Conservation (phyloP, 2,113 vertebrate genomes). For the Progne subis region DNA sequence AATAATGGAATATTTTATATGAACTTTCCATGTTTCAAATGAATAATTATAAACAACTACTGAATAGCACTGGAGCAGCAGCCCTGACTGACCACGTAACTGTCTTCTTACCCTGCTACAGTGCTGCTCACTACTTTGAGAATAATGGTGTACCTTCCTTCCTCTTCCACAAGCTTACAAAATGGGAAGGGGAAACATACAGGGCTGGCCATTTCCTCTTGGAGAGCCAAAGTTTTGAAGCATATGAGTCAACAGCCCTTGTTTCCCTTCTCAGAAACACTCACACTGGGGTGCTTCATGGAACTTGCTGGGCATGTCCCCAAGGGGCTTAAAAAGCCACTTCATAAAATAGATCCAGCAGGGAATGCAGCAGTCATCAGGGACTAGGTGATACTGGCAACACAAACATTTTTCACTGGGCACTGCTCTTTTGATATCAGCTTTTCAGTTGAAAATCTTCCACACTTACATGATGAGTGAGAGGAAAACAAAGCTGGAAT, state of each 20-base stretch:
- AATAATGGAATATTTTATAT: background rate
- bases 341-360: background rate
- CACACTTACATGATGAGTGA: background rate
- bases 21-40: background rate
- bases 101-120: background rate
- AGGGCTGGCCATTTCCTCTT: conserved; percentile 47
- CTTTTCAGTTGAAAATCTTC: background rate
- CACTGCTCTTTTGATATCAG: background rate
- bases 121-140: background rate
- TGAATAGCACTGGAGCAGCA: background rate
- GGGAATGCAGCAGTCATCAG: background rate
- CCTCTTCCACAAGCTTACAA: conserved; percentile 17
- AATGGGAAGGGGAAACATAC: conserved; percentile 43
- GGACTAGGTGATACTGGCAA: background rate
- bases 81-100: background rate
- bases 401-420: background rate
- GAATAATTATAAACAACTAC: background rate
- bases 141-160: conserved; percentile 17
- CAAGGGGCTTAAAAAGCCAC: background rate
- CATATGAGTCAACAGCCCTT: conserved; percentile 25
- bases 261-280: conserved; percentile 17
- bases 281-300: background rate
- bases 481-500: background rate
- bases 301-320: background rate
- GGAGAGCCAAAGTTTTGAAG: conserved; percentile 31